These are phyloP conservation scores for Atractosteus spatula DNA, from an alignment of 2,113 vertebrate species.

Conservation along the genomic window DNA sequence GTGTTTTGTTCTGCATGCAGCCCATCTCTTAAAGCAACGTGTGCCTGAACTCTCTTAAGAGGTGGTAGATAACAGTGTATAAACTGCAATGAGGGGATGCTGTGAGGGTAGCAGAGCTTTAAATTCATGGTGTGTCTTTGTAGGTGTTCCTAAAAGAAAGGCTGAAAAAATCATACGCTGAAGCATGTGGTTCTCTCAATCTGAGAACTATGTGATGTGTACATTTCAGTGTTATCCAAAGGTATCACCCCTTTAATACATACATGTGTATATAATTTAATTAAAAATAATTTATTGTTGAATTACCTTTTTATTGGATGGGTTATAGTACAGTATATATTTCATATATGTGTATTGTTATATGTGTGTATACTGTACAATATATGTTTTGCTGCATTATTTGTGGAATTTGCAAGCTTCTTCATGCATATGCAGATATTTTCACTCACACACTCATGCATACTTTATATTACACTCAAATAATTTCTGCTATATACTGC, in stretches of 20 bases:
- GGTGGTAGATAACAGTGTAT: no score
- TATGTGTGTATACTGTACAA: neutral
- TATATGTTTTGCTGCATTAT: neutral
- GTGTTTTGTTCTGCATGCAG: neutral
- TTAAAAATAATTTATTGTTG: neutral
- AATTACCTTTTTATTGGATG: neutral
- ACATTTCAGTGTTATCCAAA: no score
- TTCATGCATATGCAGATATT: no score
- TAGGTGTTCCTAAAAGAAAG: no score
- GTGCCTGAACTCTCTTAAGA: no score
- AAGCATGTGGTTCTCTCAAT: no score
- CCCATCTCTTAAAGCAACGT: no score
- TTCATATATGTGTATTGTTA: neutral
- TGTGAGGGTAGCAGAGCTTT: no score
- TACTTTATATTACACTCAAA: conserved; percentile 51
- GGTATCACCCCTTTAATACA: neutral
- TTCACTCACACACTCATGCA: conserved; percentile 48
- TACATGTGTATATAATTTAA: neutral
- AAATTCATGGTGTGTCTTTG: no score
- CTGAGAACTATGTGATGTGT: no score
- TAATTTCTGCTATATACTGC: conserved; percentile 41
- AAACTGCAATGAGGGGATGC: no score
- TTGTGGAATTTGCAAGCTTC: neutral
- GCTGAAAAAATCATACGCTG: no score
- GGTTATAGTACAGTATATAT: neutral